Conservation (phyloP, 2,797 vertebrate genomes). For the Argya squamiceps region DNA sequence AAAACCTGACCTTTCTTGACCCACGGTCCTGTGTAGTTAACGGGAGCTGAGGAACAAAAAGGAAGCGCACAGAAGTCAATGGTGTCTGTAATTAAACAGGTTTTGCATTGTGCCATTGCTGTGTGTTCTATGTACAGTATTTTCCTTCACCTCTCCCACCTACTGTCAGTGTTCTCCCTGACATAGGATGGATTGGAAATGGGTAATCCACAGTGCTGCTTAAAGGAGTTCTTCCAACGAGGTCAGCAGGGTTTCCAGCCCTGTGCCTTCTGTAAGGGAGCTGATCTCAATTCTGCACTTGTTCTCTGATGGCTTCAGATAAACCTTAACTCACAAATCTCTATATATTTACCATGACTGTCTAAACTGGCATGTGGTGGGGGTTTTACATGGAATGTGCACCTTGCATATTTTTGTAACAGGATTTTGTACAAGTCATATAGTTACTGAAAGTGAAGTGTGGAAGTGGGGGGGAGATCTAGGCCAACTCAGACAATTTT, state of each 20-base stretch:
- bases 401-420: background rate
- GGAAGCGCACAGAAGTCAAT: rapidly evolving
- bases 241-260: background rate
- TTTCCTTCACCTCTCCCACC: background rate
- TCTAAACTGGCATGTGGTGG: background rate
- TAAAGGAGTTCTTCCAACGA: rapidly evolving
- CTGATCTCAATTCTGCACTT: background rate
- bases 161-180: background rate
- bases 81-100: background rate
- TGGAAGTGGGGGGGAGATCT: too few species aligned
- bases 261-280: background rate
- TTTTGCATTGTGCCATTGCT: background rate
- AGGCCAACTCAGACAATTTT: background rate
- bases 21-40: rapidly evolving
- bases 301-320: background rate
- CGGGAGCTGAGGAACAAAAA: background rate
- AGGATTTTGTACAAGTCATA: background rate
- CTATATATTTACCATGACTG: rapidly evolving
- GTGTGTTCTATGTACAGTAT: background rate
- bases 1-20: background rate
- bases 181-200: background rate
- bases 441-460: background rate
- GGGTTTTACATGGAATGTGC: background rate
- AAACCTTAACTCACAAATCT: background rate
- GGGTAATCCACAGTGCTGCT: background rate